A percentile compares a stretch with the other conserved stretches of the same genome.
These are phyloP conservation scores for Brachionus manjavacas DNA, from an alignment of 1,140 invertebrate species.

Conservation along the genomic window DNA sequence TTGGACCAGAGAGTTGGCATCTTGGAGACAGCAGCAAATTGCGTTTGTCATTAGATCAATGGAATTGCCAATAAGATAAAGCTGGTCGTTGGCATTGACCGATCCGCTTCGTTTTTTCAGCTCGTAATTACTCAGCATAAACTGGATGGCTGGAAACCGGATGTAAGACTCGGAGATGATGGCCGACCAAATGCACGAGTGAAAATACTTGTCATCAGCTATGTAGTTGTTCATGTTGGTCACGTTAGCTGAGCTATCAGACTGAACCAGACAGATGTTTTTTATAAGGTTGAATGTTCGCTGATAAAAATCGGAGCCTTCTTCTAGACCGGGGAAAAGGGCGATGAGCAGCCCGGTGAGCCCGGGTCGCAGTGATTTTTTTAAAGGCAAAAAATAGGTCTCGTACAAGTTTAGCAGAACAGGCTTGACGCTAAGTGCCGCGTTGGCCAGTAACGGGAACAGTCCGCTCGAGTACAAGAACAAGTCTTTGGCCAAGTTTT, in stretches of 20 bases:
- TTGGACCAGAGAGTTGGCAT: slow-evolving; percentile 76
- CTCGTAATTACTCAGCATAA: slow-evolving; percentile 75
- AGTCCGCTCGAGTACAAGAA: slow-evolving; percentile 79
- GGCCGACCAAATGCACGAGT: slow-evolving; percentile 79
- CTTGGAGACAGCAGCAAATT: slow-evolving; percentile 71
- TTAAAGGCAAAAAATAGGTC: slow-evolving; percentile 80
- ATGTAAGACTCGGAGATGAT: slow-evolving; percentile 74
- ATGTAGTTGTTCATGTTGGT: slow-evolving; percentile 64
- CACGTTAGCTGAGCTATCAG: background rate
- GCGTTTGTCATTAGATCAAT: slow-evolving; percentile 61
- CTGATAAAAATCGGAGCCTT: slow-evolving; percentile 82
- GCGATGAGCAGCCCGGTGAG: slow-evolving; percentile 80
- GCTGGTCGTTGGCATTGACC: background rate
- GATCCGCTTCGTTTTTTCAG: slow-evolving; percentile 61
- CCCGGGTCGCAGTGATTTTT: slow-evolving; percentile 72
- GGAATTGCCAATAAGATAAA: slow-evolving; percentile 37
- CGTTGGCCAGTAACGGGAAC: slow-evolving; percentile 80
- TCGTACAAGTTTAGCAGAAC: slow-evolving; percentile 80
- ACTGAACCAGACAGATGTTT: slow-evolving; percentile 34
- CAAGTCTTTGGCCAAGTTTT: slow-evolving; percentile 73
- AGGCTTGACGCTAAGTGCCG: slow-evolving; percentile 78
- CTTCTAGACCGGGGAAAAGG: slow-evolving; percentile 78
- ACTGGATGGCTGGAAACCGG: slow-evolving; percentile 76
- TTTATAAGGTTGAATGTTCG: slow-evolving; percentile 51
- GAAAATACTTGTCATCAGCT: slow-evolving; percentile 75